Percentiles rank a stretch among this genome's conserved stretches.
phyloP scores from a whole-genome alignment of 2,797 vertebrate genomes.

The Chelidonichthys spinosus region DNA sequence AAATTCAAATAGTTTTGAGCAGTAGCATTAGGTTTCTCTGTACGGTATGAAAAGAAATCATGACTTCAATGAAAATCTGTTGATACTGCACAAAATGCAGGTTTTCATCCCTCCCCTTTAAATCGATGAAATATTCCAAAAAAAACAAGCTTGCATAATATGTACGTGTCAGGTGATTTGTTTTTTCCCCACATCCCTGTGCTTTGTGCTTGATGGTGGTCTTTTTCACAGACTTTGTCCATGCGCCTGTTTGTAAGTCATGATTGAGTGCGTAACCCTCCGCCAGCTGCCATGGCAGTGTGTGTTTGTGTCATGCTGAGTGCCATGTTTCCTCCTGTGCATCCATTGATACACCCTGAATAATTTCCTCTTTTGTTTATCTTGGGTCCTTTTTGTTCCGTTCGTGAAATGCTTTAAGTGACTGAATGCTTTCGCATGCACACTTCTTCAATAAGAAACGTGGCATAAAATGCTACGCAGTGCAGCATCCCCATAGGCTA shows the following conservation, averaged over 20 bases:
- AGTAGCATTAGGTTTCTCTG: background rate
- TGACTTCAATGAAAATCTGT: background rate
- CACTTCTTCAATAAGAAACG: slow-evolving; percentile 18
- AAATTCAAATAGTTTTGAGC: background rate
- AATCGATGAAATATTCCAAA: background rate
- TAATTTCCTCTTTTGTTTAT: slow-evolving; percentile 13
- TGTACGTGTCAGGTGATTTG: background rate
- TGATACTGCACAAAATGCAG: background rate
- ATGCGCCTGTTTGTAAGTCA: slow-evolving; percentile 9
- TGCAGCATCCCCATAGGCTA: slow-evolving; percentile 9
- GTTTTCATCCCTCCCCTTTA: background rate
- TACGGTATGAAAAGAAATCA: background rate
- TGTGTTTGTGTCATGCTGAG: slow-evolving; percentile 67
- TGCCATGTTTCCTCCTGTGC: slow-evolving; percentile 64
- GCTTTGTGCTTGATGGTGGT: background rate
- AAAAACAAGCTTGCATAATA: background rate
- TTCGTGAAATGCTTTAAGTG: too few relatives aligned
- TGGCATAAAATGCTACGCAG: slow-evolving; percentile 13
- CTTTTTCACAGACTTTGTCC: slow-evolving; percentile 19
- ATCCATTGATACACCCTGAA: slow-evolving; percentile 21
- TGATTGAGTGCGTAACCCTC: slow-evolving; percentile 40
- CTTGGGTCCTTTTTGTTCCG: background rate
- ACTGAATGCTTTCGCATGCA: too few relatives aligned
- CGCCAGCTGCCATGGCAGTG: slow-evolving; percentile 69
- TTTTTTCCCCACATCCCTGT: background rate